Conservation (phyloP, 2,888 invertebrate genomes). For the Bruchidius siliquastri region DNA sequence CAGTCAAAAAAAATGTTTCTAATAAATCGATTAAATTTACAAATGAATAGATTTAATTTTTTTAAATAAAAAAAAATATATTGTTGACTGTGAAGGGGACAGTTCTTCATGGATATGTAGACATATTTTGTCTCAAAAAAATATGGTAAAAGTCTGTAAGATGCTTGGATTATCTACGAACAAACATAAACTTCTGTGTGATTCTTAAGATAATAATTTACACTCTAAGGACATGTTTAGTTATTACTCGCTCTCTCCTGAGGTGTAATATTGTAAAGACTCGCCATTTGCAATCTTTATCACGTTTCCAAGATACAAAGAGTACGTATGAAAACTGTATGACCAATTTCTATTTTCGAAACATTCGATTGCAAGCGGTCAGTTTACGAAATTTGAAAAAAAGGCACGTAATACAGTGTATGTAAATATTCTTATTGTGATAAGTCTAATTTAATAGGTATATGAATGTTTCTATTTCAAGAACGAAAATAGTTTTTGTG, state of each 20-base stretch:
- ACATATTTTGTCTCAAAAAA: neutral
- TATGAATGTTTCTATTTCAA: constrained; percentile 34
- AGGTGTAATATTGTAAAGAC: neutral
- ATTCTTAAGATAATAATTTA: constrained; percentile 33
- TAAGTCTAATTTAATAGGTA: constrained; percentile 43
- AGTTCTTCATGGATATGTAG: too few species aligned
- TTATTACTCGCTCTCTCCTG: constrained; percentile 13
- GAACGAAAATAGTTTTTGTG: constrained; percentile 27
- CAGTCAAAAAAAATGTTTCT: too few species aligned
- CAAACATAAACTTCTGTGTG: constrained; percentile 28
- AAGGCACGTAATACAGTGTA: constrained; percentile 12
- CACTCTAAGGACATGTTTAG: constrained; percentile 16
- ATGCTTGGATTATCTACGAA: neutral
- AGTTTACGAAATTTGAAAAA: constrained; percentile 11
- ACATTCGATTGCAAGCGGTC: neutral
- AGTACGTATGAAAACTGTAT: neutral
- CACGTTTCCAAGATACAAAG: neutral
- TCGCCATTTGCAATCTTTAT: neutral
- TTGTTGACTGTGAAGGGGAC: too few species aligned
- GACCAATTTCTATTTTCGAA: neutral
- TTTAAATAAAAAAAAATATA: too few species aligned
- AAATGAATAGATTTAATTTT: too few species aligned
- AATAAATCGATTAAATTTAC: too few species aligned
- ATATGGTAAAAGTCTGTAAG: neutral
- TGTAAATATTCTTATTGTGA: constrained; percentile 49